A percentile compares a stretch with the other conserved stretches of the same genome.
Conservation (phyloP, 1,140 invertebrate species). For the Sycobia sp. region DNA sequence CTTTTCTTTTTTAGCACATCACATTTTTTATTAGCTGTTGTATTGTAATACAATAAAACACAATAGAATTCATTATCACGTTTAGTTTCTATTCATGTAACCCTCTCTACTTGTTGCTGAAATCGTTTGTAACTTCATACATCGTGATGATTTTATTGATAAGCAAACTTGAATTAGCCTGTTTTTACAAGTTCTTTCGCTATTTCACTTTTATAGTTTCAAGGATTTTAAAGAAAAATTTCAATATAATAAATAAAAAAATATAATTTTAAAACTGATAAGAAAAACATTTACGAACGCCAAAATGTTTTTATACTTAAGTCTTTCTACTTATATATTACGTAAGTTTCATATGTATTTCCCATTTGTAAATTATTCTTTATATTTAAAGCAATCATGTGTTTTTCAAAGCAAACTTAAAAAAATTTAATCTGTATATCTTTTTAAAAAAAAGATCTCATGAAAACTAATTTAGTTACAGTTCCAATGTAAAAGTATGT, state of each 20-base stretch:
- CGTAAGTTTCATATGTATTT: too few relatives aligned
- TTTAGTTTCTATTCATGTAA: conserved; percentile 16
- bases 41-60: conserved; percentile 17
- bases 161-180: neutral
- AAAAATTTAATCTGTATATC: conserved; percentile 12
- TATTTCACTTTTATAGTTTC: too few relatives aligned
- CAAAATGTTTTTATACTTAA: too few relatives aligned
- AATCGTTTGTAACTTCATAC: conserved; percentile 8
- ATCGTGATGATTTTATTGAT: conserved; percentile 2
- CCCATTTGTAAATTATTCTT: too few relatives aligned
- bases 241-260: too few relatives aligned
- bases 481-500: neutral
- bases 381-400: too few relatives aligned
- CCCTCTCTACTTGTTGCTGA: conserved; percentile 4
- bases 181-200: too few relatives aligned
- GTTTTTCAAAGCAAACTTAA: conserved; percentile 22
- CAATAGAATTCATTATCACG: conserved; percentile 27
- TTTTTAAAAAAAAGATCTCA: conserved; percentile 2
- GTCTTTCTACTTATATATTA: too few relatives aligned
- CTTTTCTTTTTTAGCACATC: neutral
- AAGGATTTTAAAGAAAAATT: too few relatives aligned
- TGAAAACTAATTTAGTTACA: conserved; percentile 3
- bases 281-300: too few relatives aligned
- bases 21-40: conserved; percentile 4
- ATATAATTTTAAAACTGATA: too few relatives aligned